A percentile compares a stretch with the other conserved stretches of the same genome.
Evolutionary conservation across 2,888 invertebrate genomes (phyloP).

Genomic region (Argyresthia goedartella): DNA sequence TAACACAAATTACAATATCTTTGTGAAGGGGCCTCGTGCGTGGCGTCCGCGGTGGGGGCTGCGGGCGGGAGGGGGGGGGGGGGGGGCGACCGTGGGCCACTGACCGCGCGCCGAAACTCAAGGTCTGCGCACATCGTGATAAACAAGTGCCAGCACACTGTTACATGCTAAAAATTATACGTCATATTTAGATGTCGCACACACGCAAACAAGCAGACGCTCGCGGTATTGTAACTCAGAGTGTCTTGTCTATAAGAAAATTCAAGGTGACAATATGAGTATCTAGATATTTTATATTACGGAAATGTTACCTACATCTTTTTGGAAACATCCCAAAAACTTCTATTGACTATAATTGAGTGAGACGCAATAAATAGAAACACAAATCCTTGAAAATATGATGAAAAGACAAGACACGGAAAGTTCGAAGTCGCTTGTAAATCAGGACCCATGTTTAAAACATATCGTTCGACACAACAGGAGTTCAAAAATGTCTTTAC

Average conservation of each 20-base stretch:
- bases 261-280: too few relatives aligned
- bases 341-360: too few relatives aligned
- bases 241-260: too few relatives aligned
- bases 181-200: too few relatives aligned
- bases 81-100: slow-evolving; percentile 32
- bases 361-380: slow-evolving; percentile 24
- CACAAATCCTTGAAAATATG: slow-evolving; percentile 35
- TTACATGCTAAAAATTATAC: not conserved
- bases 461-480: slow-evolving; percentile 7
- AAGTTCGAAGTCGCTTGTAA: slow-evolving; percentile 45
- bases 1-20: slow-evolving; percentile 26
- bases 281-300: too few relatives aligned
- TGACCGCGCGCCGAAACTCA: slow-evolving; percentile 66
- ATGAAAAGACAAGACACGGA: slow-evolving; percentile 20
- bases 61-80: slow-evolving; percentile 20
- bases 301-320: too few relatives aligned
- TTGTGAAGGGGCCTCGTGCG: slow-evolving; percentile 27
- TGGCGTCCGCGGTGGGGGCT: slow-evolving; percentile 15
- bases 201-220: too few relatives aligned
- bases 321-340: too few relatives aligned
- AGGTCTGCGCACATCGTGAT: slow-evolving; percentile 59
- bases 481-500: too few relatives aligned
- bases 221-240: too few relatives aligned
- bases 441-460: slow-evolving; percentile 22
- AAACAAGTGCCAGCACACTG: slow-evolving; percentile 47